These are phyloP conservation scores for Linnaemya vulpina DNA, from an alignment of 2,888 invertebrate genomes.

Conservation along the genomic window DNA sequence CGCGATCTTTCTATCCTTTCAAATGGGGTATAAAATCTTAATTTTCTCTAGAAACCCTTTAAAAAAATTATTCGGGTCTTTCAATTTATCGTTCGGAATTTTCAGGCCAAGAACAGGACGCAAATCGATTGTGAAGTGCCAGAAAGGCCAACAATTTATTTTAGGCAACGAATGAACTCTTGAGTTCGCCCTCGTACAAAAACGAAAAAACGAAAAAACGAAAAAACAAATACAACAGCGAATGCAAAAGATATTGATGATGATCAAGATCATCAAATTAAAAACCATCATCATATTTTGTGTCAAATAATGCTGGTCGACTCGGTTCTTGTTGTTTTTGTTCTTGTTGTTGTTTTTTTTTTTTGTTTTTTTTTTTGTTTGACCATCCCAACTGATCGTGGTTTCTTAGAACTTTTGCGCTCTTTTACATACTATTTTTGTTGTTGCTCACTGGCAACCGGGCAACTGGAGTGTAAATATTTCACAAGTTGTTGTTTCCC, in stretches of 20 bases:
- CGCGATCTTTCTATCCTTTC: no score
- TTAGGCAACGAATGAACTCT: not conserved
- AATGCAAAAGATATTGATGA: constrained; percentile 61
- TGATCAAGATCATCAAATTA: constrained; percentile 38
- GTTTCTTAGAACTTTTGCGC: constrained; percentile 71
- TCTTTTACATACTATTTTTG: constrained; percentile 41
- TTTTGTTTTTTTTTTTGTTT: constrained; percentile 10
- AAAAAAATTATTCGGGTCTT: no score
- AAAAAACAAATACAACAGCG: not conserved
- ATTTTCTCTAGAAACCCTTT: no score
- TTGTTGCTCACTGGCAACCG: constrained; percentile 56
- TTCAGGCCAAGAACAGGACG: no score
- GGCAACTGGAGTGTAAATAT: constrained; percentile 69
- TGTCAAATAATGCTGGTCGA: constrained; percentile 61
- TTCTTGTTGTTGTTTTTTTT: no score
- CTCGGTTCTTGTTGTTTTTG: no score
- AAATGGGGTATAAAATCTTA: no score
- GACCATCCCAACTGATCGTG: constrained; percentile 52
- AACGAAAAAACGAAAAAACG: not conserved
- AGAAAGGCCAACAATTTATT: not conserved
- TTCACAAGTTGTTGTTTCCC: constrained; percentile 65
- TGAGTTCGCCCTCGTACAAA: not conserved
- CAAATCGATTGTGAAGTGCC: no score
- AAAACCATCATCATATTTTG: constrained; percentile 57
- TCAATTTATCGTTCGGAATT: no score